Percentiles rank a stretch among this genome's conserved stretches.
Conservation (phyloP, 2,797 vertebrate genomes). For the Paguma larvata region DNA sequence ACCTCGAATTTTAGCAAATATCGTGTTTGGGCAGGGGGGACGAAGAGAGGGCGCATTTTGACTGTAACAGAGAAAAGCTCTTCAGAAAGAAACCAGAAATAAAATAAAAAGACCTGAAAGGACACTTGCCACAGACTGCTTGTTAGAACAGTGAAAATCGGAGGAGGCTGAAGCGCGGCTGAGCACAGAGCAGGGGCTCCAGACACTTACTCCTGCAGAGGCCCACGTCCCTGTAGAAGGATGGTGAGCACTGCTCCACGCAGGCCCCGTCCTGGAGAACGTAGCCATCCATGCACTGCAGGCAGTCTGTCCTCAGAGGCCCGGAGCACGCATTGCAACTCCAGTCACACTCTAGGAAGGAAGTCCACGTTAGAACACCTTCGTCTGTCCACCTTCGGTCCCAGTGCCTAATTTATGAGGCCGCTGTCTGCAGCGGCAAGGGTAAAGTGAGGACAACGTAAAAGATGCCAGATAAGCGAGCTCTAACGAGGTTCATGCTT, state of each 20-base stretch:
- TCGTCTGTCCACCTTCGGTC: neutral
- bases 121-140: neutral
- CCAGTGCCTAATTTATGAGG: neutral
- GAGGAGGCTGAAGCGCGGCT: neutral
- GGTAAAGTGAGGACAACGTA: neutral
- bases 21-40: neutral
- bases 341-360: conserved; percentile 95
- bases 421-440: neutral
- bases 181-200: fast-evolving
- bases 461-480: neutral
- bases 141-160: neutral
- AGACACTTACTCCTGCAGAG: conserved; percentile 93
- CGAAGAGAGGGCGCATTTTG: neutral
- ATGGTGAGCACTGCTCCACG: conserved; percentile 89
- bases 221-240: conserved; percentile 91
- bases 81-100: conserved; percentile 4
- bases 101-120: neutral
- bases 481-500: neutral
- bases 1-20: neutral
- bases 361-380: neutral
- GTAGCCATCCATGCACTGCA: conserved; percentile 96
- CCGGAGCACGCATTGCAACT: conserved; percentile 95
- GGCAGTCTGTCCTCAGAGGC: conserved; percentile 93
- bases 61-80: neutral
- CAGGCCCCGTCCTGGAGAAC: conserved; percentile 93